A percentile compares a stretch with the other conserved stretches of the same genome.
phyloP scores from a whole-genome alignment of 1,140 invertebrate genomes.

The Sarcophaga bullata region DNA sequence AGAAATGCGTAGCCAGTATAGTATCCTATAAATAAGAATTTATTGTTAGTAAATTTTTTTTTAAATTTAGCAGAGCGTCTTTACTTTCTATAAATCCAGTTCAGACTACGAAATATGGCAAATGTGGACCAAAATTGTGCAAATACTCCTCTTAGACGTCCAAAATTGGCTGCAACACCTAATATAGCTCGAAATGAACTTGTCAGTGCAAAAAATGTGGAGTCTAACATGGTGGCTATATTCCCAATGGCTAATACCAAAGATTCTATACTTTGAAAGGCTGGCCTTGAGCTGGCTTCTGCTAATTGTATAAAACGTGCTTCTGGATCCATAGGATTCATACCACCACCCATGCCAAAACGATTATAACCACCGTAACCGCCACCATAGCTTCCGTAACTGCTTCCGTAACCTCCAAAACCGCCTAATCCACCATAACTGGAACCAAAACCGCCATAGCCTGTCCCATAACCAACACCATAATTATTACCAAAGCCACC shows the following conservation, averaged over 20 bases:
- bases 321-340: conserved; percentile 64
- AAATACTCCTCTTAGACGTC: conserved; percentile 82
- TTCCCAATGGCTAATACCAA: conserved; percentile 91
- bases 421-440: conserved; percentile 46
- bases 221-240: conserved; percentile 96
- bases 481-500: conserved; percentile 45
- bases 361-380: conserved; percentile 60
- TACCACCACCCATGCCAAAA: conserved; percentile 67
- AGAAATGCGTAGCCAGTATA: conserved; percentile 60
- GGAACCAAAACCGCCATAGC: conserved; percentile 43
- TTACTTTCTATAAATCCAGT: conserved; percentile 80
- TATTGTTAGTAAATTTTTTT: not conserved
- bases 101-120: conserved; percentile 80
- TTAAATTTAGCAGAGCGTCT: no score
- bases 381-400: conserved; percentile 57
- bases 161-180: conserved; percentile 94
- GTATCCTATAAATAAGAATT: conserved; percentile 49
- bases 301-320: conserved; percentile 84
- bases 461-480: conserved; percentile 26
- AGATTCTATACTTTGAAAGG: conserved; percentile 95
- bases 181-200: conserved; percentile 95
- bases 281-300: conserved; percentile 88
- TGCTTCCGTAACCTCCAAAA: conserved; percentile 52
- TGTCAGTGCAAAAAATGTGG: conserved; percentile 93
- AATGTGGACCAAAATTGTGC: conserved; percentile 86